Percentiles rank a stretch among this genome's conserved stretches.
Conservation (phyloP, 2,797 vertebrate species). For the Syngnathus rostellatus region DNA sequence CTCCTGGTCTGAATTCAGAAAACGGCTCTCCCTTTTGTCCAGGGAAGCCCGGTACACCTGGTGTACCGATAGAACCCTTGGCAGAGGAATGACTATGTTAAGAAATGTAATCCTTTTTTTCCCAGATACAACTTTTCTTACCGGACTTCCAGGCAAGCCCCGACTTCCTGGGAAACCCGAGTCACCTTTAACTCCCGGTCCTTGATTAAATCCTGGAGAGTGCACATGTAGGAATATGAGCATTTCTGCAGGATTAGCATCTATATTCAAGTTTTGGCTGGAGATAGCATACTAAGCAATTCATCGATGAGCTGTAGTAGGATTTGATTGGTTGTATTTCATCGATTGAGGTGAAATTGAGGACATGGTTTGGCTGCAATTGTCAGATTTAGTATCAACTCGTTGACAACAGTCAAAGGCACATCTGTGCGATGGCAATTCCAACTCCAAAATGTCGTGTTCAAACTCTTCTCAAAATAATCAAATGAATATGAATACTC, state of each 20-base stretch:
- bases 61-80: conserved; percentile 46
- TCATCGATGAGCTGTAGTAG: neutral
- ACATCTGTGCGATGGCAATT: neutral
- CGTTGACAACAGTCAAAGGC: neutral
- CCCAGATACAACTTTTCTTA: conserved; percentile 25
- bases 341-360: neutral
- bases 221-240: neutral
- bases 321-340: neutral
- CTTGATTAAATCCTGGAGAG: conserved; percentile 41
- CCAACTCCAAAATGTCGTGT: neutral
- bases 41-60: conserved; percentile 41
- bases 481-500: neutral
- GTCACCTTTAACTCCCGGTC: conserved; percentile 51
- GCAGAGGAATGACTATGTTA: conserved; percentile 3
- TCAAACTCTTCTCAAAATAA: neutral
- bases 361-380: neutral
- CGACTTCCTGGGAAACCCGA: conserved; percentile 37
- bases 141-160: conserved; percentile 46
- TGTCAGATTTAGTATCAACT: neutral
- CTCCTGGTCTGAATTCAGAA: conserved; percentile 6
- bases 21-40: conserved; percentile 51
- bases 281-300: neutral
- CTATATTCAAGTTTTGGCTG: neutral
- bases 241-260: neutral
- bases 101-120: too few relatives aligned